phyloP scores from a whole-genome alignment of 2,113 vertebrate genomes.

The Ammodramus savannarum region DNA sequence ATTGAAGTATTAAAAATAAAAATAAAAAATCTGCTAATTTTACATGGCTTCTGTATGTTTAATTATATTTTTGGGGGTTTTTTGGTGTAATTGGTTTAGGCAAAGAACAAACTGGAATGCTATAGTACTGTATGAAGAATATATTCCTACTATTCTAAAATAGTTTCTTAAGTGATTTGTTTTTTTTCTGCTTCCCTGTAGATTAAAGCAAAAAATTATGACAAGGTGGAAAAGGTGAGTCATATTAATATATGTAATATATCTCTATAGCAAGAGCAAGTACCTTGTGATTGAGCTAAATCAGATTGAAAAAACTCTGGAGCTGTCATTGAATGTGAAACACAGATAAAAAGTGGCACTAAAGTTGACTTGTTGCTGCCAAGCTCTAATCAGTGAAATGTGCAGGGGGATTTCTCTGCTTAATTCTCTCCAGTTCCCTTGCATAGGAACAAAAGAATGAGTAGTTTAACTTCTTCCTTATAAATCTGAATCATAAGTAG shows the following conservation, averaged over 20 bases:
- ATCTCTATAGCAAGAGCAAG: neutral
- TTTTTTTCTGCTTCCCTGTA: conserved; percentile 85
- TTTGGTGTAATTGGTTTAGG: neutral
- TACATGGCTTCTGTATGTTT: neutral
- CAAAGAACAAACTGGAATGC: neutral
- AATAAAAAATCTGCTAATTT: neutral
- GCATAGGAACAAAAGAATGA: neutral
- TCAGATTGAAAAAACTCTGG: neutral
- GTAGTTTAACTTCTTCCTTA: neutral
- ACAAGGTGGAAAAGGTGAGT: conserved; percentile 99
- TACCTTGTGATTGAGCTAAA: neutral
- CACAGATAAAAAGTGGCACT: neutral
- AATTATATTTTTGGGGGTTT: neutral
- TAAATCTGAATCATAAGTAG: neutral
- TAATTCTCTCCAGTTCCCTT: neutral
- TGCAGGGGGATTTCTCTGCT: neutral
- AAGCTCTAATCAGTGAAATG: neutral
- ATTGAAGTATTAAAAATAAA: neutral
- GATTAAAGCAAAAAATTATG: conserved; percentile 99
- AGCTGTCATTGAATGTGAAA: neutral
- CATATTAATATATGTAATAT: conserved; percentile 7
- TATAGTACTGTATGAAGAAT: conserved; percentile 21
- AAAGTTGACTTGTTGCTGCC: neutral
- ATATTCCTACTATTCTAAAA: conserved; percentile 34
- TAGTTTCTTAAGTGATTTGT: conserved; percentile 64